Evolutionary conservation across 2,888 invertebrate species (phyloP), one percentile per base, ranked within the genome.

Genomic region (Agrilus mali): DNA sequence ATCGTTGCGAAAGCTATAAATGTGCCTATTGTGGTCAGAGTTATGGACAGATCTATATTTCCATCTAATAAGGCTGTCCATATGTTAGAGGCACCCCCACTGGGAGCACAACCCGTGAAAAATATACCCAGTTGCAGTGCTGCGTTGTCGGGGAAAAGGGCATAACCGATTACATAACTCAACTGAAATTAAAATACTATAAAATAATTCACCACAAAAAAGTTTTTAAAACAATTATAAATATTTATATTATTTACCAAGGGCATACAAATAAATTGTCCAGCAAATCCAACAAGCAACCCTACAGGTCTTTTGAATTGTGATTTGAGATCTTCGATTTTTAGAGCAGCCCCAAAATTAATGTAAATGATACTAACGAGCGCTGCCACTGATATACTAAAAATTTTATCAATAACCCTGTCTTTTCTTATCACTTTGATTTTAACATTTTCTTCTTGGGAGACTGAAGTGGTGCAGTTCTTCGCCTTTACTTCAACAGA

Each of bases 81-180:
- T 55, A 95, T 88, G 66, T 97, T 97, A 39, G 94, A 94, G 17
- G 94, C 93, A 0, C 95, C 96, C 1, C 97, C 92, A 13, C 86
- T 87, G 0, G 92, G 92, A 3, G 87, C 82, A 15, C 89, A 86
- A 0, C 92, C 92, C 1, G 89, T 86, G 65, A 89, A 87, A 67
- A 92, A 92, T 65, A 93, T 74, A 3, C 92, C 92, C 52, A 93
- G 64, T 38, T 84, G 82, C 76, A 92, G 75, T 53, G 77, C 76
- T 3, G 77, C 71, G 40, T 70, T 69, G 45, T 76, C 62, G 1
- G 85, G 80, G 64, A 90, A 87, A 16, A 89, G 68, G 14, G 78
- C 55, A 54, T 74, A 73, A 0, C 85, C 87, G n/a, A 89, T 64
- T 0, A 71, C 74, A 66, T 80, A 90, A 51, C 86, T 80, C 36